A percentile compares a stretch with the other conserved stretches of the same genome.
Conservation (phyloP, 2,113 vertebrate species). For the Galbula dea region DNA sequence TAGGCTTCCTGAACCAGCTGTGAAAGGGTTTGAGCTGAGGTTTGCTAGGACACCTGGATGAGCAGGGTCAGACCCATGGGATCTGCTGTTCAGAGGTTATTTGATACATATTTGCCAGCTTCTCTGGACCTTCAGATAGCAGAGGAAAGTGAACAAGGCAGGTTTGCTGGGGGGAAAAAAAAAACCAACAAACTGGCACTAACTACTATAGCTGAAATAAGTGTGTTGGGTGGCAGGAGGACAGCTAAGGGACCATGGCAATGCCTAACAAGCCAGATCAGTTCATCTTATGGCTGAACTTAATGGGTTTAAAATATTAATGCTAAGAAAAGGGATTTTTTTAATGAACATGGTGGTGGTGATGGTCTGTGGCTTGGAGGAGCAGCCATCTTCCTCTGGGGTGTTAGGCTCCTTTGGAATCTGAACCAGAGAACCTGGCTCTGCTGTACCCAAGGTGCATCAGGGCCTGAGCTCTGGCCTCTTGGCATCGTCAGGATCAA, state of each 20-base stretch:
- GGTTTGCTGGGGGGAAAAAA: not conserved
- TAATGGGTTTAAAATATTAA: not conserved
- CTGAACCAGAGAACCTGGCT: not conserved
- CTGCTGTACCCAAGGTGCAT: not conserved
- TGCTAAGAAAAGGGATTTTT: not conserved
- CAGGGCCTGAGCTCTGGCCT: not conserved
- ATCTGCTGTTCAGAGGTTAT: not conserved
- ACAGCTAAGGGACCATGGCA: not conserved
- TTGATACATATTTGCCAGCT: not conserved
- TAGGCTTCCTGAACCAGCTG: not conserved
- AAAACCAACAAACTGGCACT: not conserved
- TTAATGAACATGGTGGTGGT: not conserved
- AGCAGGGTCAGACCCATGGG: not conserved
- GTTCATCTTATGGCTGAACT: not conserved
- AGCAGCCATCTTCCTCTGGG: accelerated
- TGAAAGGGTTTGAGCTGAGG: not conserved
- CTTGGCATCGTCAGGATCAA: not conserved
- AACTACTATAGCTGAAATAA: not conserved
- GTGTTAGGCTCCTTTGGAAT: not conserved
- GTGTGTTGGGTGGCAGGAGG: not conserved
- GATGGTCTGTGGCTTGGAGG: not conserved
- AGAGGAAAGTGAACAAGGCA: not conserved
- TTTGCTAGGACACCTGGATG: not conserved
- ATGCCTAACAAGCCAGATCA: not conserved
- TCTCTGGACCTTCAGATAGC: not conserved